Conservation (phyloP, 2,888 invertebrate genomes). For the Pomacea canaliculata region DNA sequence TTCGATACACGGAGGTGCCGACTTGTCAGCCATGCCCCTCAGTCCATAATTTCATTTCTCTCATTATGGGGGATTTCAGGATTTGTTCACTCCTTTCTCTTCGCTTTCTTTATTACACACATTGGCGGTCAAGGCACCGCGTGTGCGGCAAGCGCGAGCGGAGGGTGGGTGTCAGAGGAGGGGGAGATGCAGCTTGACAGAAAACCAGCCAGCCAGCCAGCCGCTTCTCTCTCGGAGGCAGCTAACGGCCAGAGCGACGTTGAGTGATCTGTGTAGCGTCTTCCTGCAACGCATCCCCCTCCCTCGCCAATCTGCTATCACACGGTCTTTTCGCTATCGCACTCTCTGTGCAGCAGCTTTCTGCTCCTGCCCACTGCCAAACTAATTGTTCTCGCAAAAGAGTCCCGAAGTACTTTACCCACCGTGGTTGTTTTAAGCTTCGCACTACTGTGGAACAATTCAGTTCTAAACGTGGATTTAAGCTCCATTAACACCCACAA, state of each 20-base stretch:
- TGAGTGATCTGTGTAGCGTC: constrained; percentile 1
- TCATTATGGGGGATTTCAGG: constrained; percentile 25
- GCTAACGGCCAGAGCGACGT: neutral
- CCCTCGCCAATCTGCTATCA: neutral
- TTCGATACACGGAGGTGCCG: constrained; percentile 14
- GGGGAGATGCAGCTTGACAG: neutral
- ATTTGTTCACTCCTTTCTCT: constrained; percentile 7
- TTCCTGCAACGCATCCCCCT: neutral
- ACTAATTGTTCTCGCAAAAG: too few relatives aligned
- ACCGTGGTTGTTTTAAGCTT: too few relatives aligned
- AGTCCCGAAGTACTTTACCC: too few relatives aligned
- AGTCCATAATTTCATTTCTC: constrained; percentile 35
- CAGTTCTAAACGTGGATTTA: too few relatives aligned
- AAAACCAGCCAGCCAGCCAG: constrained; percentile 3
- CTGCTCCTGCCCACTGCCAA: neutral
- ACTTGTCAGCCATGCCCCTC: constrained; percentile 23
- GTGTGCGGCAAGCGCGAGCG: neutral
- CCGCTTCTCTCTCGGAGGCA: neutral
- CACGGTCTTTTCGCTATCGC: neutral
- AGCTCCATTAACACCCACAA: too few relatives aligned
- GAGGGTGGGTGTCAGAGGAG: neutral
- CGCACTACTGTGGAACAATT: too few relatives aligned
- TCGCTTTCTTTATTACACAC: constrained; percentile 2
- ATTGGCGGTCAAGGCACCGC: neutral
- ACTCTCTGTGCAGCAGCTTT: neutral